A percentile compares a stretch with the other conserved stretches of the same genome.
Conservation (phyloP, 2,797 vertebrate genomes). For the Falco novaeseelandiae region DNA sequence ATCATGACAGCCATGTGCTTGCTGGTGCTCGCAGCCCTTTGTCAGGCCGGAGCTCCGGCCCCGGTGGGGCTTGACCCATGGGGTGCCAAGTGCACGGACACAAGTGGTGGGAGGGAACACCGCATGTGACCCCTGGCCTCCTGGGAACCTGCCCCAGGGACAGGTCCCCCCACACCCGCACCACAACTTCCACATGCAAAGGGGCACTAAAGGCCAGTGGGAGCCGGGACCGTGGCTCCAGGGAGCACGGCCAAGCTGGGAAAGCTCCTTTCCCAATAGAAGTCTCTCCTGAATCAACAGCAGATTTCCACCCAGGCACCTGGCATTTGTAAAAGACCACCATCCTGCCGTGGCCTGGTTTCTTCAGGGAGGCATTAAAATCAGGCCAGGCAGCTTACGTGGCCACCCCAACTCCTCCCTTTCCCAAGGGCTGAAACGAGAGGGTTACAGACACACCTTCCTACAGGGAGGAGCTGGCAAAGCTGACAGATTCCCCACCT, state of each 20-base stretch:
- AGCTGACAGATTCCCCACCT: not conserved
- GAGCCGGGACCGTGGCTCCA: accelerated
- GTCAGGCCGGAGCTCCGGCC: not conserved
- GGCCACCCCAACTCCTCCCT: slow-evolving; percentile 64
- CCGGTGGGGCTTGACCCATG: accelerated
- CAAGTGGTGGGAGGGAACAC: accelerated
- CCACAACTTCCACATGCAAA: accelerated
- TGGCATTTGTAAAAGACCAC: not conserved
- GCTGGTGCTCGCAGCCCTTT: not conserved
- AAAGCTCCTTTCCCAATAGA: not conserved
- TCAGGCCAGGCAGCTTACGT: slow-evolving; percentile 54
- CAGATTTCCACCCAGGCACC: not conserved
- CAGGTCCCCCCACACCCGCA: accelerated
- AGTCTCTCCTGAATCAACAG: not conserved
- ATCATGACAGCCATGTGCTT: not conserved
- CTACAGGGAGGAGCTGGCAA: slow-evolving; percentile 34
- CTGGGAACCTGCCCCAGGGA: not conserved
- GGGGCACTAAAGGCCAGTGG: not conserved
- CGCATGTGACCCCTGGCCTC: not conserved
- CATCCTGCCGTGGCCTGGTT: not conserved
- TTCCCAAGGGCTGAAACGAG: slow-evolving; percentile 38
- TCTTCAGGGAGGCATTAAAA: slow-evolving; percentile 31
- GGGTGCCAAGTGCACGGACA: not conserved
- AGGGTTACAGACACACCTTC: slow-evolving; percentile 47
- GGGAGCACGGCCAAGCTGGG: not conserved